Base-by-base conservation (phyloP, 2,797 vertebrate genomes). In the Lagocephalus sceleratus region DNA sequence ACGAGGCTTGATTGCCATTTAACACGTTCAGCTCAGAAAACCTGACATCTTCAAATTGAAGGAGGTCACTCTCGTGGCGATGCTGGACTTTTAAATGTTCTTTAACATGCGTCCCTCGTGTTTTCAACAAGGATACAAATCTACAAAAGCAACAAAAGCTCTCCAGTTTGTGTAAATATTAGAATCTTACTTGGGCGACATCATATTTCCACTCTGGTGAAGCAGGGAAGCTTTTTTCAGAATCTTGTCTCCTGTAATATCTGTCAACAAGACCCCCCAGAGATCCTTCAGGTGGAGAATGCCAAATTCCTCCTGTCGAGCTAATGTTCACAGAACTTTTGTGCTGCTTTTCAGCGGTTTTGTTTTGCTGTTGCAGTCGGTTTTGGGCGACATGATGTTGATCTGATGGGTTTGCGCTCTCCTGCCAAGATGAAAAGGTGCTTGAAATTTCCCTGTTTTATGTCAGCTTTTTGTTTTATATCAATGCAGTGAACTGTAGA, bases 291-390 rank as follows among this genome's bases (percentile, higher is more conserved):
- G 67, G 71, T 82, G 65, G 50, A 67, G 47, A 64, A 73, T 57
- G 38, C 53, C 56, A 82, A 84, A 85, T 80, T 82, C 63, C 54
- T 51, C 25, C 53, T 85, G 86, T 88, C 86, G 75, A 78, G 54
- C 57, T 44, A 35, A 75, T 73, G 84, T 81, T 74, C 81, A 85
- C 79, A 82, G 85, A 83, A 81, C 73, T 74, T 76, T 81, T 85
- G 76, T 79, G 68, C 78, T 84, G 84, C 81, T 69, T 78, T 66
- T 77, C 71, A 66, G 59, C 57, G 59, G 44, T 51, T 66, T 15
- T 60, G 44, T 51, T 66, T 15, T 40, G 39, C 42, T 61, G 45
- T 56, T 51, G 16, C 16, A 48, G 19, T 23, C 23, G 20, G 9
- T 48, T 63, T 71, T 57, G 54, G 20, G 52, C 47, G 47, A 42